Percentiles rank a stretch among this genome's conserved stretches.
phyloP scores from a whole-genome alignment of 2,113 vertebrate genomes.

The Siphamia tubifer region DNA sequence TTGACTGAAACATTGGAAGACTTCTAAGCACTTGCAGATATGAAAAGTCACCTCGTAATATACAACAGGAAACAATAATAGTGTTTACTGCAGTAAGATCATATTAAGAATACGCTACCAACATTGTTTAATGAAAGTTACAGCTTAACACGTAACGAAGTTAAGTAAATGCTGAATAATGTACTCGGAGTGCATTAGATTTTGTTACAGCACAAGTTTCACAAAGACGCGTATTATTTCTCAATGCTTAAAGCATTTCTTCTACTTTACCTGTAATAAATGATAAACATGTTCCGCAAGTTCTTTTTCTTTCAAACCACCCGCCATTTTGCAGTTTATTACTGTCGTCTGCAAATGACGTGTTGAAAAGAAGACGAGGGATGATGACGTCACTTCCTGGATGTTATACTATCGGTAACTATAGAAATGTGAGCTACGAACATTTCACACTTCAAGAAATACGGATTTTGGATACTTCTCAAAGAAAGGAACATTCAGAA shows the following conservation, averaged over 20 bases:
- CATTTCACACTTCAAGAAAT: not conserved
- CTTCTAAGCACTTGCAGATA: too few relatives aligned
- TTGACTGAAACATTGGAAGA: too few relatives aligned
- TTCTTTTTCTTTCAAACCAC: constrained; percentile 50
- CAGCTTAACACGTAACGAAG: too few relatives aligned
- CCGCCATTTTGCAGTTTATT: constrained; percentile 70
- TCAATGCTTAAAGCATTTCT: not conserved
- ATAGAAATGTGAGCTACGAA: not conserved
- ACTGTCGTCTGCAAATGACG: not conserved
- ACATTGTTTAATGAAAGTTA: too few relatives aligned
- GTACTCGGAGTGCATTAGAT: too few relatives aligned
- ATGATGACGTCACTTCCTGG: constrained; percentile 1
- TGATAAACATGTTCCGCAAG: constrained; percentile 47
- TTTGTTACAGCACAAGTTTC: too few relatives aligned
- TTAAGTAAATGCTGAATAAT: too few relatives aligned
- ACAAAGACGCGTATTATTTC: too few relatives aligned
- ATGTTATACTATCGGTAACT: fast-evolving
- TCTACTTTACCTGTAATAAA: constrained; percentile 61
- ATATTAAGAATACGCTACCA: too few relatives aligned
- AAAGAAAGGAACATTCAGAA: fast-evolving
- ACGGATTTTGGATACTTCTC: fast-evolving
- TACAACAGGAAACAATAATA: too few relatives aligned
- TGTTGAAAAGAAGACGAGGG: not conserved
- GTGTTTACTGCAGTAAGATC: too few relatives aligned
- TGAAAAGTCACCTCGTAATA: too few relatives aligned